Base-by-base conservation (phyloP, 2,797 vertebrate species). In the Anguilla obscura region DNA sequence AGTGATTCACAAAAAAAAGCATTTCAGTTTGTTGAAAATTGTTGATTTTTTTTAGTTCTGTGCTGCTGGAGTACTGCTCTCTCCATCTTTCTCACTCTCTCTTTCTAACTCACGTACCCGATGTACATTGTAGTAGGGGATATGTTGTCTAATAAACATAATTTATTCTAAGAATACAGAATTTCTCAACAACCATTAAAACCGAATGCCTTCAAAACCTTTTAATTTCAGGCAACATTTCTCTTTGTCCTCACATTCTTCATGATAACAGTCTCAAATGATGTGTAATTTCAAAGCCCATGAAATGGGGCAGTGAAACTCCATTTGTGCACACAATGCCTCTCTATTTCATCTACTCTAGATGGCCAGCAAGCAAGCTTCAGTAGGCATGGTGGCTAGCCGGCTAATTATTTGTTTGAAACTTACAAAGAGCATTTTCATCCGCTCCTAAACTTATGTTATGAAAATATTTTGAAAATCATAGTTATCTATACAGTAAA, bases 391-490 rank as follows among this genome's bases (percentile, higher is more conserved):
- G 74, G 33, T 45, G 18, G 74, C 16, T 79, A 40, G 33, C 74
- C 18, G 18, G 74, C 74, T 79, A 79, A 79, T 79, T 40, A 14
- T 79, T 79, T 79, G 36, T 45, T 45, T 79, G 14, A 79, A 79
- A 21, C 16, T 4, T 36, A n/a, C 12, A 76, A 36, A 76, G 27
- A 36, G 27, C 10, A 33, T 76, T 76, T 79, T 21, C 36, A 16
- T 79, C 74, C 16, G 10, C 74, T 79, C 74, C 14, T 3, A 45
- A 1, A 16, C 74, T 45, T 45, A 74, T 74, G 30, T 1, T 79
- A 1, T 45, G 74, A 27, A 69, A 69, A 27, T 9, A 16, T 6
- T 45, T 45, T 45, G 33, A 40, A 79, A 79, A 79, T 7, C 74
- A 40, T 40, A 4, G 12, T 79, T 79, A 79, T 79, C 33, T 45